Base-by-base conservation (phyloP, 1,140 invertebrate genomes). In the Mya arenaria region DNA sequence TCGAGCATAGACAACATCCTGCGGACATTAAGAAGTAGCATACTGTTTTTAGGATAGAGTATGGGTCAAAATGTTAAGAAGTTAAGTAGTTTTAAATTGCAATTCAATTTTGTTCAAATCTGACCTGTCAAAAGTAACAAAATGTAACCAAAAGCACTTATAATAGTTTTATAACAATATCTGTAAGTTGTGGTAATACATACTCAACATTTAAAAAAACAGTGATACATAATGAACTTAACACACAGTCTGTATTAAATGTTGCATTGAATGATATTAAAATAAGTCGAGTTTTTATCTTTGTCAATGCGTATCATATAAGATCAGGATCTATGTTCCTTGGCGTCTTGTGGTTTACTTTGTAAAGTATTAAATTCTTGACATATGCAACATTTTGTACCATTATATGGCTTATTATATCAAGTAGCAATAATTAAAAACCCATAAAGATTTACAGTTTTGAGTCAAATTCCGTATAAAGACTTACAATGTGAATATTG, bases 1-100 rank as follows among this genome's bases (percentile, higher is more conserved):
- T 63, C 58, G 23, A 41, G 34, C 34, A 63, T 75, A 15, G 60
- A 62, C 6, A 75, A 62, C 39, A 75, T 75, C 19, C 72, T 62
- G 60, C 19, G n/a, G 28, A 48, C 10, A n/a, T 13, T 48, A 48
- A 13, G n/a, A 10, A 48, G n/a, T 10, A 48, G 10, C 10, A 13
- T 10, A 48, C 10, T 48, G 44, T 13, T 13, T 48, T 10, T 48
- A 13, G 10, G 10, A 48, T 13, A 10, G 10, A 13, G 44, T 48
- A 48, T 13, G 10, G 44, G 10, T 48, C 44, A 48, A 48, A 48
- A n/a, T 48, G n/a, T n/a, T 13, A 48, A n/a, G 44, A 48, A 10
- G n/a, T 10, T 10, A 10, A 13, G n/a, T 48, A n/a, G 10, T 48
- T 48, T 13, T 48, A 48, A 48, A 48, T 48, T n/a, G n/a, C 10